Conservation (phyloP, 2,888 invertebrate species). For the Pseudoips prasinana region DNA sequence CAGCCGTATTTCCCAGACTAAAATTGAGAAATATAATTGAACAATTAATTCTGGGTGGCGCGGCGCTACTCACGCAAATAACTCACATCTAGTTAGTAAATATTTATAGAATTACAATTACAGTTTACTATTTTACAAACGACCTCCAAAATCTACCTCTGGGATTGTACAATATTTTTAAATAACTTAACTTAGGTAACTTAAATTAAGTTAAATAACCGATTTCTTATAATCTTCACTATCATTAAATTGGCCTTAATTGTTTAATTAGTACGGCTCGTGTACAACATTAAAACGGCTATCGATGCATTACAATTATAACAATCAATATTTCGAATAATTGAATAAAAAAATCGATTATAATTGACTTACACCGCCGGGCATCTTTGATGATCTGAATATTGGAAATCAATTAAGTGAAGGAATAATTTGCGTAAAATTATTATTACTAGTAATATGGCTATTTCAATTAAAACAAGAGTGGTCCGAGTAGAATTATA, state of each 20-base stretch:
- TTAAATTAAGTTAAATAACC: too few relatives aligned
- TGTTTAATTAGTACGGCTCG: conserved; percentile 13
- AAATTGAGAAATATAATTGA: too few relatives aligned
- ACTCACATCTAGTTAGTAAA: too few relatives aligned
- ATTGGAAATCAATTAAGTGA: conserved; percentile 23
- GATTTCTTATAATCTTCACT: too few relatives aligned
- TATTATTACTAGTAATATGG: conserved; percentile 17
- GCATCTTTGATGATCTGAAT: conserved; percentile 22
- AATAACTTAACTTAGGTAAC: too few relatives aligned
- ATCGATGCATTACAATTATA: background rate
- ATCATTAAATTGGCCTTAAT: conserved; percentile 14
- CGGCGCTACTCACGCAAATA: too few relatives aligned
- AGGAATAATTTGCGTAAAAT: conserved; percentile 31
- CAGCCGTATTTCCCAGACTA: too few relatives aligned
- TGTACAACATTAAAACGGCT: background rate
- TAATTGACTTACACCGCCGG: conserved; percentile 26
- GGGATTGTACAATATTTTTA: too few relatives aligned
- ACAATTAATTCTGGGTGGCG: too few relatives aligned
- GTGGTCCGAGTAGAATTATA: conserved; percentile 6
- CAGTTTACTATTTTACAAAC: too few relatives aligned
- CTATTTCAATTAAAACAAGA: conserved; percentile 24
- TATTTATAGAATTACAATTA: too few relatives aligned
- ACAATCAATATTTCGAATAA: conserved; percentile 20
- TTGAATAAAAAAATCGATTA: conserved; percentile 20
- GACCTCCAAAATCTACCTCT: too few relatives aligned